These are phyloP conservation scores for Uromys caudimaculatus DNA, from an alignment of 2,797 vertebrate genomes.

Conservation along the genomic window DNA sequence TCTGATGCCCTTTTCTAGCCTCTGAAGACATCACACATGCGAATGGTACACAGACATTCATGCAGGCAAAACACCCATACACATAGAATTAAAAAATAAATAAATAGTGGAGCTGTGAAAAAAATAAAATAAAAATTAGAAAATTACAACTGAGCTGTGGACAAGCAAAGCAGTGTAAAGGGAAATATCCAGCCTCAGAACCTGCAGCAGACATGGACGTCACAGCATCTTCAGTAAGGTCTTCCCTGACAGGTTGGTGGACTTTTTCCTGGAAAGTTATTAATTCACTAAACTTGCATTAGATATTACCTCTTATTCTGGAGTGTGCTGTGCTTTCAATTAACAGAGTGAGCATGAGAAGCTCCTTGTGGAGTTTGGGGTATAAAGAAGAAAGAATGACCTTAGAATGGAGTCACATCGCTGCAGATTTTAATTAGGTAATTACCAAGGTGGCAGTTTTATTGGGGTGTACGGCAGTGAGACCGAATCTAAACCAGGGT, in stretches of 20 bases:
- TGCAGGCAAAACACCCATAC: background rate
- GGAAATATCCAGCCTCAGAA: background rate
- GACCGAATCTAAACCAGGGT: background rate
- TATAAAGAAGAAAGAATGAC: conserved; percentile 50
- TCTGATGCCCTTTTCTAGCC: background rate
- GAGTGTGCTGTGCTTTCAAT: background rate
- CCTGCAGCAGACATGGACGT: conserved; percentile 7
- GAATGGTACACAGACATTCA: background rate
- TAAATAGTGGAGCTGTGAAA: background rate
- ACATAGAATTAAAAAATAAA: background rate
- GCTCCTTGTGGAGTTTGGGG: conserved; percentile 32
- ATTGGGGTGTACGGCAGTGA: background rate
- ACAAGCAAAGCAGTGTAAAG: background rate
- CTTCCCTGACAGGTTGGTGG: conserved; percentile 9
- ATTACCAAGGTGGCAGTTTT: background rate
- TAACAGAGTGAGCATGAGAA: conserved; percentile 25
- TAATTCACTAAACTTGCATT: conserved; percentile 61
- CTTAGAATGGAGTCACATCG: conserved; percentile 1
- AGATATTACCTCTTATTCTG: background rate
- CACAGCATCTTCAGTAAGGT: background rate
- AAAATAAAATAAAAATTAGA: background rate
- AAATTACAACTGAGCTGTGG: background rate
- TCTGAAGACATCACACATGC: background rate
- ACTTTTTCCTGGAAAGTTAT: conserved; percentile 60
- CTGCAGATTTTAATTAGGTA: conserved; percentile 35